A percentile compares a stretch with the other conserved stretches of the same genome.
Conservation (phyloP, 2,888 invertebrate species). For the Lasioglossum leucozonium region DNA sequence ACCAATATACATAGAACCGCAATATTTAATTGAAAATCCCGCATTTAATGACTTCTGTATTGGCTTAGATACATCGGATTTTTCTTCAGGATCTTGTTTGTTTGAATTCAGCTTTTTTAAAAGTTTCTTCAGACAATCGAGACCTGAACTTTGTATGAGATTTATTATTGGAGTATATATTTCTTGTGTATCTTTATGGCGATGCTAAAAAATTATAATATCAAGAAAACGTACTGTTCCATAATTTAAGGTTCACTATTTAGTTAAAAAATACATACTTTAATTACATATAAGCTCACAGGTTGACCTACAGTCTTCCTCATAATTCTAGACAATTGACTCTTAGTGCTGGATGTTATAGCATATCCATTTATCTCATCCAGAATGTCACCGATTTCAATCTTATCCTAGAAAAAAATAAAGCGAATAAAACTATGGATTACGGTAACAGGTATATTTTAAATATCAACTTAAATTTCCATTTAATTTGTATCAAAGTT, state of each 20-base stretch:
- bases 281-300: conserved; percentile 85
- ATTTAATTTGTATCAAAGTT: not conserved
- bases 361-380: conserved; percentile 87
- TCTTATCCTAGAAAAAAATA: conserved; percentile 85
- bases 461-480: not conserved
- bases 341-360: conserved; percentile 84
- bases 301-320: conserved; percentile 85
- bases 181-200: conserved; percentile 81
- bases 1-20: conserved; percentile 85
- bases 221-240: conserved; percentile 7
- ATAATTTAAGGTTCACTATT: not conserved
- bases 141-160: conserved; percentile 78
- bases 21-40: conserved; percentile 85
- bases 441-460: not conserved
- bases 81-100: conserved; percentile 27
- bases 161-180: conserved; percentile 85
- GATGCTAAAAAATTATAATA: conserved; percentile 73
- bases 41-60: conserved; percentile 68
- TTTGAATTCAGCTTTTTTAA: conserved; percentile 65
- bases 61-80: conserved; percentile 28
- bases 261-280: conserved; percentile 82
- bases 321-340: conserved; percentile 85
- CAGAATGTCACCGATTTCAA: conserved; percentile 87
- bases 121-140: conserved; percentile 76
- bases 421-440: conserved; percentile 48